A percentile compares a stretch with the other conserved stretches of the same genome.
Conservation (phyloP, 2,113 vertebrate species). For the Ceyx margarethae region DNA sequence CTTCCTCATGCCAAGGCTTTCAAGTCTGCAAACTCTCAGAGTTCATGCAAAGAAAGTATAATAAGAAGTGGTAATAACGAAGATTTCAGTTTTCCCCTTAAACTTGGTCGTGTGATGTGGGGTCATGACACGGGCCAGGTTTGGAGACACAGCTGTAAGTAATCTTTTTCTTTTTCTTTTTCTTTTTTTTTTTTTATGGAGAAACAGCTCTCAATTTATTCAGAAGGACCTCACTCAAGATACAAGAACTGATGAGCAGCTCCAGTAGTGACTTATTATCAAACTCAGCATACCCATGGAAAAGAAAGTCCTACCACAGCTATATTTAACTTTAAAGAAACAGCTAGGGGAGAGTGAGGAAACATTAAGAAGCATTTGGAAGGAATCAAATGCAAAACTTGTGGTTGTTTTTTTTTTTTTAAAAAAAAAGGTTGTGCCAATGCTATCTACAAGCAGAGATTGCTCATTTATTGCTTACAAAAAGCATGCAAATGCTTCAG, state of each 20-base stretch:
- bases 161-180: neutral
- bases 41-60: neutral
- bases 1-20: neutral
- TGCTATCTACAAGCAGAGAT: neutral
- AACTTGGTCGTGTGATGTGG: accelerated
- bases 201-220: neutral
- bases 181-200: neutral
- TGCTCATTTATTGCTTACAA: neutral
- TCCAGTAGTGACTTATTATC: neutral
- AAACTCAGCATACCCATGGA: neutral
- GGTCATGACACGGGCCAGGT: neutral
- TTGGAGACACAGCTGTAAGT: neutral
- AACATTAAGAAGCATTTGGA: neutral
- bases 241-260: neutral
- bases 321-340: neutral
- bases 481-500: neutral
- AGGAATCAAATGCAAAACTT: neutral
- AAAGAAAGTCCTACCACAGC: neutral
- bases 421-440: neutral
- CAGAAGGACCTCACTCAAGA: neutral
- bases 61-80: neutral
- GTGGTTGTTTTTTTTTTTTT: neutral
- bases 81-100: neutral
- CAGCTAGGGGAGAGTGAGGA: neutral
- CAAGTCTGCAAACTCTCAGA: neutral